Evolutionary conservation across 2,113 vertebrate genomes (phyloP), one percentile per base, ranked within the genome.

Genomic region (Xenotilapia leptura): DNA sequence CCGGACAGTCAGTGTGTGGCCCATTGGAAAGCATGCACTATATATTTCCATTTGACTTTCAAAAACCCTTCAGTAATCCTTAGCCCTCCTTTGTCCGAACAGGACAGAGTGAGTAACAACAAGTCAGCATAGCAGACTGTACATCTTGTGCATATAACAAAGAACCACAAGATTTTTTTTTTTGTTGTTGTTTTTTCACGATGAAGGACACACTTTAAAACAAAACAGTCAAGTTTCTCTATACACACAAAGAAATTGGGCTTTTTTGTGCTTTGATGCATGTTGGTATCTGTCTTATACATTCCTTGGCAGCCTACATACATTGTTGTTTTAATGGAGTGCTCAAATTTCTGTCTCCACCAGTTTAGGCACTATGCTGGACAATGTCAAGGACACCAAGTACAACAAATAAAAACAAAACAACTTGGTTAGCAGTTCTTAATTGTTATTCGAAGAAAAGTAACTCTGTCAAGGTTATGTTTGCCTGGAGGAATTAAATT

Each of bases 361-460:
- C 83, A 90, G 86, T 92, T 87, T 92, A 95, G 95, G 93, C 94
- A 96, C 94, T 91, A 92, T 89, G 90, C 91, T 92, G 93, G 88
- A 94, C 87, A 87, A 93, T 86, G 86, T 93, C 84, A 89, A 93
- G 65, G 90, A 93, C 91, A 90, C 49, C 26, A 68, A 82, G 45
- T 55, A 90, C 4, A 21, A 86, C n/a, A 80, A 83, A 62, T 49
- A 86, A 70, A 68, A 92, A 86, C 88, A 84, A 84, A 21, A 88
- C 55, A 65, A 77, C 23, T 73, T 83, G 5, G 79, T 89, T 92
- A 84, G 73, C 56, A 21, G 49, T 86, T 68, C 70, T 83, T 40
- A 83, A 80, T 33, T 80, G 47, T 87, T 87, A 84, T n/a, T 47
- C 17, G 21, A 81, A 60, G 5, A 58, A 83, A 85, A 82, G 75